These are phyloP conservation scores for Mythimna lalbum DNA, from an alignment of 2,888 invertebrate species.

Conservation along the genomic window DNA sequence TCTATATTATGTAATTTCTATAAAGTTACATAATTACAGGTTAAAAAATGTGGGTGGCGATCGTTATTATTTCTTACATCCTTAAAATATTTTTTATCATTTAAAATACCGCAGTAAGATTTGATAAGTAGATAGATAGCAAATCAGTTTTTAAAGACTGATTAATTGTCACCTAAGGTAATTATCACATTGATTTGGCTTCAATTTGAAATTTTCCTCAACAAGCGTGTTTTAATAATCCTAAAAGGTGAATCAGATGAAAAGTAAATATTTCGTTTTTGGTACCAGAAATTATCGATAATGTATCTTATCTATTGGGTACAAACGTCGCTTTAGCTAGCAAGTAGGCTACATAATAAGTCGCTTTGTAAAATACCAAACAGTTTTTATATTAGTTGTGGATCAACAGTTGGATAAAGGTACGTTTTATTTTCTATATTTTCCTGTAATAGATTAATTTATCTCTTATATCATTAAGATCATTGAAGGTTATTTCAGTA, in stretches of 20 bases:
- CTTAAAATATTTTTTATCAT: slow-evolving; percentile 10
- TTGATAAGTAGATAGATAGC: slow-evolving; percentile 14
- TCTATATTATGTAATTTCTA: not conserved
- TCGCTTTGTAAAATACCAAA: slow-evolving; percentile 42
- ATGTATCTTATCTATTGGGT: slow-evolving; percentile 62
- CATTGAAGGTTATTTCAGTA: not conserved
- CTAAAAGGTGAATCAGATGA: slow-evolving; percentile 33
- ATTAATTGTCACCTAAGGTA: slow-evolving; percentile 24
- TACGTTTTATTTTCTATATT: slow-evolving; percentile 33
- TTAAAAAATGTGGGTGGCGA: slow-evolving; percentile 4
- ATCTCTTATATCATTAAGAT: not conserved
- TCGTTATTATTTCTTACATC: slow-evolving; percentile 6
- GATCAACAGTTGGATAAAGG: slow-evolving; percentile 31
- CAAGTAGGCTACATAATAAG: slow-evolving; percentile 53
- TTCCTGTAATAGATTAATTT: not conserved
- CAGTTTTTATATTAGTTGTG: slow-evolving; percentile 47
- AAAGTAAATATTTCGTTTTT: slow-evolving; percentile 34
- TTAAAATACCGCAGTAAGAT: slow-evolving; percentile 12
- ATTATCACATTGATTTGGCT: slow-evolving; percentile 3
- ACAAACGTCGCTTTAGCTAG: slow-evolving; percentile 37
- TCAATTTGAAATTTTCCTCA: slow-evolving; percentile 15
- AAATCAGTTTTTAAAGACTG: slow-evolving; percentile 38
- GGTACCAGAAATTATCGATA: slow-evolving; percentile 56
- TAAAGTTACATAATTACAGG: not conserved
- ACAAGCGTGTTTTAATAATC: not conserved